A percentile compares a stretch with the other conserved stretches of the same genome.
Evolutionary conservation across 1,140 invertebrate species (phyloP).

Genomic region (Goniozus legneri): DNA sequence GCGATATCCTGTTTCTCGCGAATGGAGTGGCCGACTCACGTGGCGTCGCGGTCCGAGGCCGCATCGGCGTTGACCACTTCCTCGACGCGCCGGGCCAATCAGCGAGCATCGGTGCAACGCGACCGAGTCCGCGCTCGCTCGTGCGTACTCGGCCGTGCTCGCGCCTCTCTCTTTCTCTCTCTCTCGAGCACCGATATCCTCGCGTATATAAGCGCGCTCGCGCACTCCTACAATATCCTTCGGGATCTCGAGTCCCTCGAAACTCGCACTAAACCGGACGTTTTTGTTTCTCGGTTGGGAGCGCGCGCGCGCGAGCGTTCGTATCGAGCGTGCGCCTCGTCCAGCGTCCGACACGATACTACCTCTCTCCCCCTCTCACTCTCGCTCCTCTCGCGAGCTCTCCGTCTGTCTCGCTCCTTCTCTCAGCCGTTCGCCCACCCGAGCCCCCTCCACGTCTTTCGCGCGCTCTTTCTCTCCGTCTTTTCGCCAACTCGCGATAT

Average conservation of each 20-base stretch:
- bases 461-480: conserved; percentile 22
- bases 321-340: conserved; percentile 50
- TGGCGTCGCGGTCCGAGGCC: conserved; percentile 32
- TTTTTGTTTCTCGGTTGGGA: conserved; percentile 22
- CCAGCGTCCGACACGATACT: conserved; percentile 53
- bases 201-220: not conserved
- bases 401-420: conserved; percentile 40
- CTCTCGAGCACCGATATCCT: not conserved
- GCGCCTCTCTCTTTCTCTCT: not conserved
- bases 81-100: conserved; percentile 28
- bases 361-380: conserved; percentile 43
- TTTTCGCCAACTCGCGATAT: conserved; percentile 21
- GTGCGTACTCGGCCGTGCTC: conserved; percentile 25
- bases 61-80: conserved; percentile 30
- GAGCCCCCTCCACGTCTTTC: conserved; percentile 15
- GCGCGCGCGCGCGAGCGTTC: conserved; percentile 38
- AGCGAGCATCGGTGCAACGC: conserved; percentile 17
- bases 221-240: not conserved
- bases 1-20: conserved; percentile 17
- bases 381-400: conserved; percentile 22
- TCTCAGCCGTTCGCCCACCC: conserved; percentile 36
- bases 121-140: conserved; percentile 15
- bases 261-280: no score
- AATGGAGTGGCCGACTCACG: conserved; percentile 32
- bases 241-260: conserved; percentile 20